Base-by-base conservation (phyloP, 2,797 vertebrate genomes). In the Clamator glandarius region DNA sequence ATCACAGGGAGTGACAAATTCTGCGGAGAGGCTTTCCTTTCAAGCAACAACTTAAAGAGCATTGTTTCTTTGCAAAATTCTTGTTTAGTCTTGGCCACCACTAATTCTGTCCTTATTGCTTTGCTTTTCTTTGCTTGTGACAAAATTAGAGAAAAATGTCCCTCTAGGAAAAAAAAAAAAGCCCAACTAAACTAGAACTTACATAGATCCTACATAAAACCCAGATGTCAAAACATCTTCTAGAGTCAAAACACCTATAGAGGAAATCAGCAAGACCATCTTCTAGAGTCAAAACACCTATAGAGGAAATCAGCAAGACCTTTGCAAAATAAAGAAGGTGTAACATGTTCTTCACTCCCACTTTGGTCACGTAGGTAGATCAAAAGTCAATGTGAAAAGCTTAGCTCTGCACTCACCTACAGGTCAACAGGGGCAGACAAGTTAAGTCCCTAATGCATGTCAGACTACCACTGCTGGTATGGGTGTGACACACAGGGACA, bases 151-250 rank as follows among this genome's bases (percentile, higher is more conserved):
- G 18, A 20, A 82, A 82, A 29, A 35, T 5, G 12, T 13, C 20
- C 25, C 19, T 35, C 29, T 39, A 67, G 42, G 11, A 52, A 58
- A 36, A 39, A 67, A 64, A 48, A 9, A n/a, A n/a, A 41, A 39
- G 9, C 42, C 42, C 9, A 1, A 0, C 1, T 5, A 29, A 23
- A 1, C 2, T 7, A 55, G 23, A 84, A 63, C 8, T 73, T 68
- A 19, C 25, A 11, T 8, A 62, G 26, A 8, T 57, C 8, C 35
- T 44, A n/a, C 14, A 29, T 48, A 58, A 82, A 79, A 26, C 13
- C 16, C 50, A 72, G n/a, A 11, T 90, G 44, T 24, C 26, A 72
- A 82, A 77, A 41, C 11, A 48, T 7, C 8, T 5, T 55, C 12
- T 73, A 7, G 44, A 44, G 44, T 48, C 46, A 48, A 48, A 48